Percentiles rank a stretch among this genome's conserved stretches.
phyloP scores from a whole-genome alignment of 2,113 vertebrate genomes.

The Pygoscelis antarcticus region DNA sequence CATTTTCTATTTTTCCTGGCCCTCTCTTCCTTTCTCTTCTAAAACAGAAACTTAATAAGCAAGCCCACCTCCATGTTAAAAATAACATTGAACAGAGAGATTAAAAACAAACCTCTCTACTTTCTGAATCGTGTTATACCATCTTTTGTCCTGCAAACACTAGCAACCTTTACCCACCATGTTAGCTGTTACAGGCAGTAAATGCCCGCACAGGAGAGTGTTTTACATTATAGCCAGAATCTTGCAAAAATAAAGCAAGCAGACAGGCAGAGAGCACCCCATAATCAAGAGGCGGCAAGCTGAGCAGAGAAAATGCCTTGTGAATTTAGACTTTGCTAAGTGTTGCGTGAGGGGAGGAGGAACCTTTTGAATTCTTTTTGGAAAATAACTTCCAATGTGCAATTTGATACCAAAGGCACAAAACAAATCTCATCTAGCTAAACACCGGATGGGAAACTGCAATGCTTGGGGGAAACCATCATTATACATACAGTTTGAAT shows the following conservation, averaged over 20 bases:
- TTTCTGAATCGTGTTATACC: not conserved
- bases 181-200: not conserved
- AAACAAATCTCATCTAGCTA: not conserved
- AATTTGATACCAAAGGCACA: not conserved
- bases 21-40: not conserved
- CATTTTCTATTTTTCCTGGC: not conserved
- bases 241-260: not conserved
- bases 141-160: not conserved
- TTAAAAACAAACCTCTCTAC: not conserved
- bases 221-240: not conserved
- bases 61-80: not conserved
- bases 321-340: not conserved
- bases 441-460: not conserved
- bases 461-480: not conserved
- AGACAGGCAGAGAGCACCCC: not conserved
- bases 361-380: not conserved
- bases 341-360: not conserved
- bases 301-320: not conserved
- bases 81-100: not conserved
- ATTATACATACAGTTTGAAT: not conserved
- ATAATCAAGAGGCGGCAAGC: not conserved
- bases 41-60: not conserved
- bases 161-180: rapidly evolving
- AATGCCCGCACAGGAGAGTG: rapidly evolving
- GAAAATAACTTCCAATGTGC: not conserved